Conservation (phyloP, 2,888 invertebrate species). For the Leptura quadrifasciata region DNA sequence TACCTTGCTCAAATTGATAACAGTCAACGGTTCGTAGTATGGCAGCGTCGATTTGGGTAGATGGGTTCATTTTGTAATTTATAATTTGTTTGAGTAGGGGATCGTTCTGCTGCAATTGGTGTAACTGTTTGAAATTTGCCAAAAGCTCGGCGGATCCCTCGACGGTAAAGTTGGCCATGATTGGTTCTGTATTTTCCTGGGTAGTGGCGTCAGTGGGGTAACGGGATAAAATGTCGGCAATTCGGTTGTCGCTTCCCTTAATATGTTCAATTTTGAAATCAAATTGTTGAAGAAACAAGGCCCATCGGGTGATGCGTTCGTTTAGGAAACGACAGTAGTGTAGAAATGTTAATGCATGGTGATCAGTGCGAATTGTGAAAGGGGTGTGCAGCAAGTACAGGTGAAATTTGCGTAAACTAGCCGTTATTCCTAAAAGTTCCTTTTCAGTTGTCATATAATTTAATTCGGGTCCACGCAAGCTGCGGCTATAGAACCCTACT, state of each 20-base stretch:
- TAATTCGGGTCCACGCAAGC: background rate
- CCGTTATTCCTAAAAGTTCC: background rate
- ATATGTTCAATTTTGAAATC: conserved; percentile 45
- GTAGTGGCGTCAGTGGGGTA: background rate
- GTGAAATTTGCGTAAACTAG: background rate
- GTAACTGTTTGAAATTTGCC: background rate
- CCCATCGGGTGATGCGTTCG: no score
- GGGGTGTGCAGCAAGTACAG: background rate
- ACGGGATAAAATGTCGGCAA: background rate
- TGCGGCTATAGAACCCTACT: background rate
- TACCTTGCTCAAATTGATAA: background rate
- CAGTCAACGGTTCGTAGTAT: background rate
- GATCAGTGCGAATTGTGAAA: conserved; percentile 3
- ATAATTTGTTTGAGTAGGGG: background rate
- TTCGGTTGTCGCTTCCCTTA: conserved; percentile 43
- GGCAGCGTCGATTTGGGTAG: background rate
- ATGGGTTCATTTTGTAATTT: background rate
- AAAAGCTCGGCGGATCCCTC: background rate
- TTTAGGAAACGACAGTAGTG: no score
- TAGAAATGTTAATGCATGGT: background rate
- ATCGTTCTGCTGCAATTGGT: background rate
- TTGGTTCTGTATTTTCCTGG: background rate
- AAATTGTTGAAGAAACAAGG: no score
- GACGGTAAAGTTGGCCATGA: background rate
- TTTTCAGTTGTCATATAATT: background rate